Conservation (phyloP, 2,113 vertebrate species). For the Antennarius striatus region DNA sequence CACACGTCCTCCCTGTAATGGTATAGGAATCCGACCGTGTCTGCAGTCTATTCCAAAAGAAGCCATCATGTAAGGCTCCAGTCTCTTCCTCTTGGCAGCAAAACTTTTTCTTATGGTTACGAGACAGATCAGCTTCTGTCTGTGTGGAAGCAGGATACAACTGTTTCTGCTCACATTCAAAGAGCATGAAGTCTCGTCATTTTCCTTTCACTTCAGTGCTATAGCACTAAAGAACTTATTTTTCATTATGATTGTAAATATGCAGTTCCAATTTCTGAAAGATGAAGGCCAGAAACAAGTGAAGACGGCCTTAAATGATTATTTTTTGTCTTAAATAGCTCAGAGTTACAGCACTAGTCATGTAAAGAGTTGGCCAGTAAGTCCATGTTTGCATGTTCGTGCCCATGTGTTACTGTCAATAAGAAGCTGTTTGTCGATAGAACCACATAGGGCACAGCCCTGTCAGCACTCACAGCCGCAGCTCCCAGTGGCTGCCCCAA, state of each 20-base stretch:
- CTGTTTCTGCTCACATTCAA: slow-evolving; percentile 53
- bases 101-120: slow-evolving; percentile 16
- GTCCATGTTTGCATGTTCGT: slow-evolving; percentile 52
- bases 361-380: slow-evolving; percentile 42
- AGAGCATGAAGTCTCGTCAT: slow-evolving; percentile 51
- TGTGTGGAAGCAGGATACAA: slow-evolving; percentile 52
- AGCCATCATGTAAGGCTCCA: slow-evolving; percentile 48
- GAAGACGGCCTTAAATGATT: slow-evolving; percentile 26
- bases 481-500: slow-evolving; percentile 55
- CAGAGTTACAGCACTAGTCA: slow-evolving; percentile 31
- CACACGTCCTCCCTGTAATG: slow-evolving; percentile 31
- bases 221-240: slow-evolving; percentile 37
- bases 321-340: slow-evolving; percentile 35
- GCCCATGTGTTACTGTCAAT: slow-evolving; percentile 60
- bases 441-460: slow-evolving; percentile 65
- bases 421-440: slow-evolving; percentile 63
- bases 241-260: slow-evolving; percentile 53
- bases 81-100: slow-evolving; percentile 38
- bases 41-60: slow-evolving; percentile 38
- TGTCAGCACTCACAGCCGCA: slow-evolving; percentile 69
- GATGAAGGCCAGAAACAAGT: slow-evolving; percentile 36
- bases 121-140: slow-evolving; percentile 57
- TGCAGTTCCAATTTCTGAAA: slow-evolving; percentile 50
- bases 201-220: slow-evolving; percentile 51
- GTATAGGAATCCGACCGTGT: slow-evolving; percentile 40